Evolutionary conservation across 1,140 invertebrate genomes (phyloP).

Genomic region (Diorhabda elongata): DNA sequence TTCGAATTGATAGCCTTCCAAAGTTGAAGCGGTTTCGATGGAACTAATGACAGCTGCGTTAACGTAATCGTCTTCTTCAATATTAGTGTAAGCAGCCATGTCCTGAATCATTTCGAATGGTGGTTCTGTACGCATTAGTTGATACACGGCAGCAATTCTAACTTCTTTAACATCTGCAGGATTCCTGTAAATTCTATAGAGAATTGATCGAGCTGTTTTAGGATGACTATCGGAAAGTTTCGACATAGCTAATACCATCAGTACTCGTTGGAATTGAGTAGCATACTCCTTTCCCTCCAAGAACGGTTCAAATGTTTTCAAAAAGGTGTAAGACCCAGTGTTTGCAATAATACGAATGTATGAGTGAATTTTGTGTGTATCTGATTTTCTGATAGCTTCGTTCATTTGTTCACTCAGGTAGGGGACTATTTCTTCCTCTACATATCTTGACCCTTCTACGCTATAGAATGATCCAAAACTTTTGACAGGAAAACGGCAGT

Average conservation of each 20-base stretch:
- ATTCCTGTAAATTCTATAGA: slow-evolving; percentile 66
- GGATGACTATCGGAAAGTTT: slow-evolving; percentile 51
- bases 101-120: slow-evolving; percentile 58
- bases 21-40: slow-evolving; percentile 52
- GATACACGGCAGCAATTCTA: slow-evolving; percentile 58
- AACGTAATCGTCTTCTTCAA: slow-evolving; percentile 59
- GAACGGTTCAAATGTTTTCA: slow-evolving; percentile 61
- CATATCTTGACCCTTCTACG: slow-evolving; percentile 49
- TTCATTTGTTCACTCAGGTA: slow-evolving; percentile 53
- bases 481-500: slow-evolving; percentile 60
- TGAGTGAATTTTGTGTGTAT: slow-evolving; percentile 55
- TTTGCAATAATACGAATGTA: slow-evolving; percentile 62
- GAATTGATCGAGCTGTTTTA: slow-evolving; percentile 50
- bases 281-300: slow-evolving; percentile 56
- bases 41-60: slow-evolving; percentile 57
- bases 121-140: slow-evolving; percentile 56
- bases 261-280: slow-evolving; percentile 57
- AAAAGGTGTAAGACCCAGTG: slow-evolving; percentile 55
- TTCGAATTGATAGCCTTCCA: slow-evolving; percentile 42
- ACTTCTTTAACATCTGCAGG: slow-evolving; percentile 59
- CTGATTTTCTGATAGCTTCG: slow-evolving; percentile 49
- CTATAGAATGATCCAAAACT: slow-evolving; percentile 54
- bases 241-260: slow-evolving; percentile 57
- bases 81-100: slow-evolving; percentile 64
- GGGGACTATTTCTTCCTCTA: slow-evolving; percentile 57